Base-by-base conservation (phyloP, 2,888 invertebrate genomes). In the Trimorus sp. region DNA sequence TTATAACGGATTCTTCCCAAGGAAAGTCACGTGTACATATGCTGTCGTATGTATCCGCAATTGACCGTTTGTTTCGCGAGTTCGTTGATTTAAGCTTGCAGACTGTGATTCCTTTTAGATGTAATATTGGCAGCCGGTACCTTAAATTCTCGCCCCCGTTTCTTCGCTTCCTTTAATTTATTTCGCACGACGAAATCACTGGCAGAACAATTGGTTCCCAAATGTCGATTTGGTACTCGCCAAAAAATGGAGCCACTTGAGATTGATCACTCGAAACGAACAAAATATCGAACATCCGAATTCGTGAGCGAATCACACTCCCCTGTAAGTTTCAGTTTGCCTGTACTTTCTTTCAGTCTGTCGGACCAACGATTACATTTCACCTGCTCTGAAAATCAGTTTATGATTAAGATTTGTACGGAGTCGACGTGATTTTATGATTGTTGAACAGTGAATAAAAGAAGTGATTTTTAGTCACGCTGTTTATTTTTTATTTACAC, bases 81-180 rank as follows among this genome's bases (percentile, higher is more conserved):
- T 54, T 70, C 42, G 56, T 49, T 45, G 26, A 42, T 58, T 70
- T 58, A 62, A 69, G 76, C 69, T 56, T 56, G 15, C 65, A 63
- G 38, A 63, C 74, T 77, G 77, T 66, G 80, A 77, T 82, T 65
- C 65, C 48, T 62, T 54, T 36, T 73, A 73, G 63, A 73, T 45
- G 26, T 75, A 78, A 49, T 70, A 73, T 77, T 78, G 75, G 71
- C 80, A 76, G 66, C 68, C 37, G 65, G 53, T 75, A 80, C 65
- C 70, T 80, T 80, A 73, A 78, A 48, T 59, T 68, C 68, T 58
- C 12, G 11, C 38, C 48, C 8, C 45, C 40, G 45, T 60, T 40
- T 42, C 1, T 71, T 58, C 12, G 14, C 37, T 4, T 38, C 26
- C 26, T 12, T 36, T 59, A 51, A 71, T 71, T 60, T 42, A 60